phyloP scores from a whole-genome alignment of 2,888 invertebrate species.

The Sycophila texana region DNA sequence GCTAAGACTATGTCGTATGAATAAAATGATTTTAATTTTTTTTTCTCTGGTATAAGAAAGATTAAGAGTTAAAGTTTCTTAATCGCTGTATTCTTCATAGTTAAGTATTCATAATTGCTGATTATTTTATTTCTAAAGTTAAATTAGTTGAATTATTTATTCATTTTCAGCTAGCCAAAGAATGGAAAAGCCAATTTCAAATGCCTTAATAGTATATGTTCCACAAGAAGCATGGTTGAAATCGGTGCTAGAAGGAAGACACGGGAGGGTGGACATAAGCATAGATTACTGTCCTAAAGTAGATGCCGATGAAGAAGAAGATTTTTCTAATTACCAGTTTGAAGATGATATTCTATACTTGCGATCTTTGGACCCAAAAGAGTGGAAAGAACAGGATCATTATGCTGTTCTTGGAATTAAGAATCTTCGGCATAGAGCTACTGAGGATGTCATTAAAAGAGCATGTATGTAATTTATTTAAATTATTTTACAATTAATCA shows the following conservation, averaged over 20 bases:
- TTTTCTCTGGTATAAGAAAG: not conserved
- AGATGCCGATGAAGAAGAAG: constrained; percentile 68
- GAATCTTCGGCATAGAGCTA: constrained; percentile 88
- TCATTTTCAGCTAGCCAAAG: constrained; percentile 60
- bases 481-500: no score
- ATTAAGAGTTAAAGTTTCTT: not conserved
- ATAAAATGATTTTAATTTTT: not conserved
- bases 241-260: constrained; percentile 67
- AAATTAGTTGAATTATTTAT: not conserved
- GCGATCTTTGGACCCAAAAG: constrained; percentile 93
- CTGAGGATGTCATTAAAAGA: constrained; percentile 94
- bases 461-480: constrained; percentile 83
- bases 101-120: not conserved
- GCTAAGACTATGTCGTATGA: not conserved
- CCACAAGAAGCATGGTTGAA: constrained; percentile 71
- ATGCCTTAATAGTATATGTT: constrained; percentile 69
- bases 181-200: constrained; percentile 64
- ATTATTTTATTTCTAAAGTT: not conserved
- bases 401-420: constrained; percentile 96
- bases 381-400: constrained; percentile 99
- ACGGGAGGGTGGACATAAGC: constrained; percentile 58
- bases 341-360: constrained; percentile 89
- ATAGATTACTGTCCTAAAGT: constrained; percentile 49
- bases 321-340: constrained; percentile 76
- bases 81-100: not conserved